phyloP scores from a whole-genome alignment of 2,888 invertebrate species.

The Muschampia plurimacula region DNA sequence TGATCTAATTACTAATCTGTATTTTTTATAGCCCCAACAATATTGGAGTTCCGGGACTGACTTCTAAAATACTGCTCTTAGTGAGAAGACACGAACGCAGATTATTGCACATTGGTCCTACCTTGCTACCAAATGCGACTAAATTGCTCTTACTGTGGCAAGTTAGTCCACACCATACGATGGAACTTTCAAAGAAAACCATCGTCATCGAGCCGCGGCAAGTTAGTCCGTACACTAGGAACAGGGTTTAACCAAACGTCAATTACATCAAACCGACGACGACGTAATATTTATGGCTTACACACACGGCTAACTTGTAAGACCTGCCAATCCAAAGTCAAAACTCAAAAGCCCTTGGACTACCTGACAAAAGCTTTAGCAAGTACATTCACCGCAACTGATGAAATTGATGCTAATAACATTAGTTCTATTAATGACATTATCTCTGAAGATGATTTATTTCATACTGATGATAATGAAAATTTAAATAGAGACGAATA shows the following conservation, averaged over 20 bases:
- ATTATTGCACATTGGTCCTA: not conserved
- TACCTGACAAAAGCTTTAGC: constrained; percentile 3
- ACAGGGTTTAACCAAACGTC: not conserved
- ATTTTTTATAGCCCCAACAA: not conserved
- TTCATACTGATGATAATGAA: not conserved
- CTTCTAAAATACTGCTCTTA: no score
- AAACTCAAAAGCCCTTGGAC: not conserved
- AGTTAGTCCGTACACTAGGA: not conserved
- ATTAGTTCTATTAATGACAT: not conserved
- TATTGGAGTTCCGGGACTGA: no score
- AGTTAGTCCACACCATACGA: not conserved
- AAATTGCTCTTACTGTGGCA: not conserved
- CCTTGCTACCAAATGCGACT: not conserved
- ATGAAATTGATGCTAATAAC: not conserved
- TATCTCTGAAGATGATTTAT: not conserved
- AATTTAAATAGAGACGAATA: not conserved
- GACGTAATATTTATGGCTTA: not conserved
- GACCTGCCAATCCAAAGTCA: not conserved
- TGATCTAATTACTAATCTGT: no score
- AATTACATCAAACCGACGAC: not conserved
- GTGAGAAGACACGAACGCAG: no score
- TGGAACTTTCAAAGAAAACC: not conserved
- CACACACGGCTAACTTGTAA: not conserved
- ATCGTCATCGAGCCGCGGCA: not conserved
- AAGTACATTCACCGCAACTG: not conserved